Evolutionary conservation across 1,140 invertebrate species (phyloP), one percentile per base, ranked within the genome.

Genomic region (Caerostris extrusa): DNA sequence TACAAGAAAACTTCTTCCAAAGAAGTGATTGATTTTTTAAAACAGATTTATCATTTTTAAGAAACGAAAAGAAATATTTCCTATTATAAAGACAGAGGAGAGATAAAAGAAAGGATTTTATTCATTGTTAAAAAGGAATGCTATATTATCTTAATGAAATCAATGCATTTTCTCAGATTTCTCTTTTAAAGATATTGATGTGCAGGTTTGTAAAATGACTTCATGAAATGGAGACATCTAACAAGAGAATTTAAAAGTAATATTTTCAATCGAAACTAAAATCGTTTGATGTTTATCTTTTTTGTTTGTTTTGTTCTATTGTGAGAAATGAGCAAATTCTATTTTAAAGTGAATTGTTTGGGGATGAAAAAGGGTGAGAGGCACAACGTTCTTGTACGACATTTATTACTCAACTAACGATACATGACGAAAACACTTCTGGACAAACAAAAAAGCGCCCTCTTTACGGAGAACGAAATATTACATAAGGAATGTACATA

Each of bases 1-100:
- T 34, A 6, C n/a, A 57, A 17, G 3, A 17, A 58, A 57, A 8
- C 7, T 5, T 17, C 8, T 55, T 57, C 57, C 8, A n/a, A 83
- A n/a, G 57, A 83, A 17, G n/a, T 83, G n/a, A 83, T 56, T 56
- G 82, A 83, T 83, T 83, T 57, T 57, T 57, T 10, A 19, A 19
- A 58, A 3, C 17, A 57, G 55, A 83, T 83, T 83, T 83, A 56
- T 56, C 55, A 19, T 58, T 57, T 7, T 55, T 56, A 17, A 58
- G n/a, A 58, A n/a, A 7, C n/a, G 12, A 7, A 56, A 0, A n/a
- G n/a, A 57, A 34, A 10, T 19, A 83, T 7, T 58, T 56, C 14
- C n/a, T 8, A 3, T 83, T 10, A n/a, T 17, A 8, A 2, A 3
- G 0, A 4, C 0, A 2, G 56, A 83, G n/a, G n/a, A 58, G n/a